These are phyloP conservation scores for Leptinotarsa defecta DNA, from an alignment of 1,140 invertebrate genomes.

Conservation along the genomic window DNA sequence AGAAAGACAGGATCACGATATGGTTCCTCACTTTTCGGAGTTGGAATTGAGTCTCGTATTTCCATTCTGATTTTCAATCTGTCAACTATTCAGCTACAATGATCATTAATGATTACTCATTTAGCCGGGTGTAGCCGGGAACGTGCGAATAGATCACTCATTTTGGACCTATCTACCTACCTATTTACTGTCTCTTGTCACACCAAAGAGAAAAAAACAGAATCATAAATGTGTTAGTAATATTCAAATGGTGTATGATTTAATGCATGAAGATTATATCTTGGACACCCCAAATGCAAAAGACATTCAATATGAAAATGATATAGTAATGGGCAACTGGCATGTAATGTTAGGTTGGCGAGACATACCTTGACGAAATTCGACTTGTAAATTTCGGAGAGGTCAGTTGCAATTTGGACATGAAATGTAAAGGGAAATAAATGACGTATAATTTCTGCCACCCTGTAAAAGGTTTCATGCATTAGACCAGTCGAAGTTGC, in stretches of 20 bases:
- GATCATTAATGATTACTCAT: too few relatives aligned
- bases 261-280: constrained; percentile 3
- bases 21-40: background rate
- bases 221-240: background rate
- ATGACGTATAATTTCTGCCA: constrained; percentile 17
- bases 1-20: background rate
- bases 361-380: constrained; percentile 18
- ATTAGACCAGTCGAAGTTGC: too few relatives aligned
- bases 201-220: too few relatives aligned
- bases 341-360: constrained; percentile 17
- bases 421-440: constrained; percentile 13
- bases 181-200: too few relatives aligned
- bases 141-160: too few relatives aligned
- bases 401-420: constrained; percentile 23
- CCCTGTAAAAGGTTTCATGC: background rate
- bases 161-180: too few relatives aligned
- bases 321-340: constrained; percentile 16
- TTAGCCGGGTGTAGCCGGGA: too few relatives aligned
- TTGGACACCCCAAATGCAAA: constrained; percentile 16
- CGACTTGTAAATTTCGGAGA: constrained; percentile 20
- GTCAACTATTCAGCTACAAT: too few relatives aligned
- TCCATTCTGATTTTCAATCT: too few relatives aligned
- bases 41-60: too few relatives aligned
- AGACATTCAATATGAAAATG: constrained; percentile 22
- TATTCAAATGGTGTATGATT: constrained; percentile 6